Evolutionary conservation across 2,888 invertebrate genomes (phyloP).

Genomic region (Apamea monoglypha): DNA sequence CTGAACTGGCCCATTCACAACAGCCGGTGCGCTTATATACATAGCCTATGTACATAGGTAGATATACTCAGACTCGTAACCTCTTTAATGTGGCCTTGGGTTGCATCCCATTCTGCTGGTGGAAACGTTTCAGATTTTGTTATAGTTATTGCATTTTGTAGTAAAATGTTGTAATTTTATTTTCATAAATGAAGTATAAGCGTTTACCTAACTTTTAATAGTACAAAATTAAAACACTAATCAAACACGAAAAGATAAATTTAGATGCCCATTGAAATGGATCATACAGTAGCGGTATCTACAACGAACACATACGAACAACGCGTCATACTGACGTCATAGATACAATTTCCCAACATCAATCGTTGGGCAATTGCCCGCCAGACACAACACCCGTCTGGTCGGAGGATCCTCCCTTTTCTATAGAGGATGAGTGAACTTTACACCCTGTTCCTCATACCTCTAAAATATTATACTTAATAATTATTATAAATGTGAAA

Average conservation of each 20-base stretch:
- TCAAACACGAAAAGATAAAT: neutral
- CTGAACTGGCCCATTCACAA: constrained; percentile 47
- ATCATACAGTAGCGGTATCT: too few relatives aligned
- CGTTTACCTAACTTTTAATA: neutral
- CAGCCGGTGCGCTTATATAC: constrained; percentile 46
- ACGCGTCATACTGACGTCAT: too few relatives aligned
- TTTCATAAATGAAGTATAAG: neutral
- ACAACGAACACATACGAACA: too few relatives aligned
- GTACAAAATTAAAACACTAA: neutral
- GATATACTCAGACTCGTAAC: constrained; percentile 6
- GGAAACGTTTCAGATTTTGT: neutral
- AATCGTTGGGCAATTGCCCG: too few relatives aligned
- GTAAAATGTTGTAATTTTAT: neutral
- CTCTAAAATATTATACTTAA: too few relatives aligned
- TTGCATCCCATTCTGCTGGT: constrained; percentile 20
- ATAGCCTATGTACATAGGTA: neutral
- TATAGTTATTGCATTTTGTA: neutral
- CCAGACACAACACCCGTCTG: too few relatives aligned
- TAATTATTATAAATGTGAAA: neutral
- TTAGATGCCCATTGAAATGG: neutral
- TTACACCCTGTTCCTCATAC: too few relatives aligned
- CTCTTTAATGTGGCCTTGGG: constrained; percentile 37
- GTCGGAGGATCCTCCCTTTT: too few relatives aligned
- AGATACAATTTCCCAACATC: too few relatives aligned
- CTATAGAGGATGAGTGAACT: too few relatives aligned